Evolutionary conservation across 2,888 invertebrate genomes (phyloP), one percentile per base, ranked within the genome.

Genomic region (Clunio marinus): DNA sequence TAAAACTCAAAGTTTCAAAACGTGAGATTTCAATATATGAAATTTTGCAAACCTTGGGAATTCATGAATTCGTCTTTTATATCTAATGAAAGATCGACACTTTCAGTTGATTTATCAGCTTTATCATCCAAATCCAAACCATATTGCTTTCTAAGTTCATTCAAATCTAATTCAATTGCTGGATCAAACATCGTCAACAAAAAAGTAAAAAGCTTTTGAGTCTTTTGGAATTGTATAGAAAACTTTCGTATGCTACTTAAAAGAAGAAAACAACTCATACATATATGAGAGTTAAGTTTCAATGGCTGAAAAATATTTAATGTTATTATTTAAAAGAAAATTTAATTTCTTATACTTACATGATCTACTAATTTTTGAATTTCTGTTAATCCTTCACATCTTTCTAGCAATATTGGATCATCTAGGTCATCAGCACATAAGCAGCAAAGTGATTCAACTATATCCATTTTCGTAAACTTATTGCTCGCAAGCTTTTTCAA

Each of bases 371-470:
- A n/a, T 20, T 46, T 46, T 5, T 28, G 28, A 5, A 66, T 35
- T 2, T n/a, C 32, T 0, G 17, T 55, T 8, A 66, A 22, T 20
- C 32, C 51, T 4, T 22, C n/a, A 13, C 20, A 2, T 15, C 35
- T 35, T 3, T 28, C 45, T 10, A 66, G 5, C 32, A 51, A 46
- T 27, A 55, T 25, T 15, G 25, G 22, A 1, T 15, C 20, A 17
- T 55, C 63, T 1, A 35, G 8, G 1, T 66, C 46, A 22, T 55
- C 55, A 35, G 32, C 55, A 55, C 66, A 66, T 3, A 66, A 32
- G 8, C 24, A 3, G 13, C 66, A 66, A 10, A 66, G 25, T 8
- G 17, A 32, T 20, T 59, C 59, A 2, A 24, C 13, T 8, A 59
- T 8, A 3, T 25, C 7, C 59, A 59, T 59, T 20, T 59, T 32